Evolutionary conservation across 2,888 invertebrate species (phyloP), one percentile per base, ranked within the genome.

Genomic region (Bombylius major): DNA sequence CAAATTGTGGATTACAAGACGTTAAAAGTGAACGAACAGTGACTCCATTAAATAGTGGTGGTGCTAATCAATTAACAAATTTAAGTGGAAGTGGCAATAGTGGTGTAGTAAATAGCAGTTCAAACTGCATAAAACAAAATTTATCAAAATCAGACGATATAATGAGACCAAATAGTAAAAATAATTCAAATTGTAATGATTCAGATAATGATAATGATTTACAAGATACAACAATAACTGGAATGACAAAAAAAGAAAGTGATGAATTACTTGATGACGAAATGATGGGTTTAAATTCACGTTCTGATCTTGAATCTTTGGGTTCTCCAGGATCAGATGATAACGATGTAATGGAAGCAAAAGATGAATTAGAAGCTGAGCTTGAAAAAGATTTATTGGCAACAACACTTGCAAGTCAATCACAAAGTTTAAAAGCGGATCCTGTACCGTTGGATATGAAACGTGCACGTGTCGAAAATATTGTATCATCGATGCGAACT

Each of bases 391-490:
- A 82, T 62, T 73, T 76, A 39, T 56, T 61, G 39, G 58, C 64
- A n/a, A 59, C 65, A 32, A 77, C 78, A 53, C 62, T 56, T 51
- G 63, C 61, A 60, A 31, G 47, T 31, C 52, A 56, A 39, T 51
- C 47, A 23, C 48, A 50, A 46, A 34, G 58, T 33, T 60, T 48
- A 31, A 54, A 76, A 64, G 70, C 69, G 45, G 79, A 79, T 63
- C 78, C 78, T 60, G 70, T 80, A 55, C 86, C 85, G 64, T 81
- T 86, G 61, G 91, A 91, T 72, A 84, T 89, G 69, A 95, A 95
- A 76, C 85, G 93, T 65, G 93, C 93, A 48, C 84, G 95, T 64
- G 93, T 95, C 62, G 95, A 96, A 77, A 93, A 92, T 74, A 95
- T 96, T 67, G 91, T 95, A 65, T 92, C 90, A 63, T 89, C 88